Evolutionary conservation across 92 coral and sea anemone genomes (phyloP), one percentile per base, ranked within the genome.

Genomic region (Porites evermanni): DNA sequence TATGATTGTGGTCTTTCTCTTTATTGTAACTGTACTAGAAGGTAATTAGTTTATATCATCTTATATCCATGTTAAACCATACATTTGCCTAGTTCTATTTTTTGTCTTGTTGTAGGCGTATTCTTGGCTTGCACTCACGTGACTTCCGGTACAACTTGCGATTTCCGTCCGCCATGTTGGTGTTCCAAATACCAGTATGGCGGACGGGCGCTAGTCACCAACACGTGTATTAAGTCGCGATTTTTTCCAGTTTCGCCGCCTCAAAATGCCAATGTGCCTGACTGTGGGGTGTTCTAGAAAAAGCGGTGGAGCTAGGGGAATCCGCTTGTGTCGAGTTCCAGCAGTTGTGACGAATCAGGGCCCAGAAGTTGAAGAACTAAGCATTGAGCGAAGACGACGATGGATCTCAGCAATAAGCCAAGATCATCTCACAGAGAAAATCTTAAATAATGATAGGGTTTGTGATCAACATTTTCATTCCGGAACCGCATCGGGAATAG

Each of bases 111-210:
- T 24, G 26, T 24, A 24, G 26, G 26, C 26, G 26, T 24, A 24
- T 24, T 80, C 85, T 67, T 80, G 85, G 85, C 85, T 80, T 80
- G 85, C 64, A 80, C 85, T 80, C 63, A 80, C 65, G 85, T 80
- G 61, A 80, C 85, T 80, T 80, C 76, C 76, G 85, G 76, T 80
- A 18, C 75, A 80, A 80, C 18, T 80, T 80, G 74, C 64, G 77
- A 79, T 66, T 80, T 80, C 24, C 85, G 12, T 67, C 85, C 50
- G 85, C 75, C 84, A 79, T 79, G 75, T 47, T 79, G 84, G 84
- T 9, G 84, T 79, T 79, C 84, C 84, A 79, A 79, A 79, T 12
- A 79, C 83, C 83, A 79, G 64, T 79, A 79, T 80, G 72, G 84
- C 84, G 84, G 84, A 20, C 85, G 53, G 76, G 50, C 1, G 29